These are phyloP conservation scores for Falco punctatus DNA, from an alignment of 2,113 vertebrate genomes.

Conservation along the genomic window DNA sequence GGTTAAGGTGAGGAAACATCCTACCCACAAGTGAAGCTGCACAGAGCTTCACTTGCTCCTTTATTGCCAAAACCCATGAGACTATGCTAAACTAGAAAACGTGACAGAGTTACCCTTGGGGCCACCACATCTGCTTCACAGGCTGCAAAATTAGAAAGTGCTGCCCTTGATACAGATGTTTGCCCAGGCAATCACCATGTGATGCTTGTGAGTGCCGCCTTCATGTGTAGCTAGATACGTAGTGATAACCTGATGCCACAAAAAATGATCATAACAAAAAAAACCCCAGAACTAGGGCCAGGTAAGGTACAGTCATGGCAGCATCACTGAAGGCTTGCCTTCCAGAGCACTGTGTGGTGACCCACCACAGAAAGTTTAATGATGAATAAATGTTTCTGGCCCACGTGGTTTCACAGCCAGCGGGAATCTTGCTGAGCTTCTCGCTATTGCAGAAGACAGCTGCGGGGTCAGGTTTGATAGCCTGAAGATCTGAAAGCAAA, in stretches of 20 bases:
- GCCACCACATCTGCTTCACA: not conserved
- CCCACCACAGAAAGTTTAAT: not conserved
- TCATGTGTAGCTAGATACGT: not conserved
- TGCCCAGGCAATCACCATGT: not conserved
- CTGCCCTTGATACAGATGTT: not conserved
- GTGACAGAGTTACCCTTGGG: not conserved
- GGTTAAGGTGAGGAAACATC: not conserved
- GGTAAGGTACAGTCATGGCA: not conserved
- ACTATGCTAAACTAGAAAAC: not conserved
- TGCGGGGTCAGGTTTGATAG: not conserved
- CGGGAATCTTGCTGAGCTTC: not conserved
- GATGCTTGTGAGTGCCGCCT: not conserved
- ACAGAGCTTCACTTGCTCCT: not conserved
- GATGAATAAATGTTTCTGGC: not conserved
- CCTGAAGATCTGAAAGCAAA: not conserved
- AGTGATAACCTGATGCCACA: not conserved
- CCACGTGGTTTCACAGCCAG: not conserved
- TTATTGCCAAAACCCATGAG: not conserved
- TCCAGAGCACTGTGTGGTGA: not conserved
- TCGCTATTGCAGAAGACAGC: not conserved
- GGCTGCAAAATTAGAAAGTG: not conserved
- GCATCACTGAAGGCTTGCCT: not conserved
- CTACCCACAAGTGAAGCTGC: accelerated
- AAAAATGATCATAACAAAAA: not conserved
- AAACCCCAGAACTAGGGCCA: accelerated